Conservation (phyloP, 2,888 invertebrate species). For the Zonitis immaculata region DNA sequence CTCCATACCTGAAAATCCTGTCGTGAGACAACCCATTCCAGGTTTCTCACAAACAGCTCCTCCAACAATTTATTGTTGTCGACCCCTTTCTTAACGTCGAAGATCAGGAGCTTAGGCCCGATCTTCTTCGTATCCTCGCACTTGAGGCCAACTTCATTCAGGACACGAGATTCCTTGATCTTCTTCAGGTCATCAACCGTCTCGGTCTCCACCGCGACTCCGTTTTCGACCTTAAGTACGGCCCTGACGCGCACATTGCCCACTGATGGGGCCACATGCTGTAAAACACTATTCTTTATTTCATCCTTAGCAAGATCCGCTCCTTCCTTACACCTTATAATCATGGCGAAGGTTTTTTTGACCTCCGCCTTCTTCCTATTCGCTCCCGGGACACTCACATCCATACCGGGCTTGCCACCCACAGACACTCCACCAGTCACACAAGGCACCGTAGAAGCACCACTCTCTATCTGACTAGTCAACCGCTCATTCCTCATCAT, state of each 20-base stretch:
- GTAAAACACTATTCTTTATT: neutral
- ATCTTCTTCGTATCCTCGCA: neutral
- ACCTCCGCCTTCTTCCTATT: no score
- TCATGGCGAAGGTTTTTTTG: no score
- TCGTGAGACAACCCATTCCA: no score
- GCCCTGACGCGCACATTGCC: neutral
- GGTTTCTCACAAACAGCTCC: neutral
- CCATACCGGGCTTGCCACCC: no score
- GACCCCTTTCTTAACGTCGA: neutral
- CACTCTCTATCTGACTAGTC: neutral
- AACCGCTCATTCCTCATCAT: neutral
- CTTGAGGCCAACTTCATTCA: neutral
- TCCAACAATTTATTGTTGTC: neutral
- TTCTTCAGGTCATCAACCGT: no score
- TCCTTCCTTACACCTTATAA: no score
- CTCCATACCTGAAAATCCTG: neutral
- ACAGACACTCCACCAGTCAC: no score
- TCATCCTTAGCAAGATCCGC: no score
- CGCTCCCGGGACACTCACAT: no score
- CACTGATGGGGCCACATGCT: neutral
- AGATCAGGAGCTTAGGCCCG: neutral
- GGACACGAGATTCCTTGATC: no score
- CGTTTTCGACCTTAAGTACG: neutral
- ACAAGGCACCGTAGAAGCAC: neutral
- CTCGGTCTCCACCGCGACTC: no score